phyloP scores from a whole-genome alignment of 2,888 invertebrate species.

The Hartigia nigra region DNA sequence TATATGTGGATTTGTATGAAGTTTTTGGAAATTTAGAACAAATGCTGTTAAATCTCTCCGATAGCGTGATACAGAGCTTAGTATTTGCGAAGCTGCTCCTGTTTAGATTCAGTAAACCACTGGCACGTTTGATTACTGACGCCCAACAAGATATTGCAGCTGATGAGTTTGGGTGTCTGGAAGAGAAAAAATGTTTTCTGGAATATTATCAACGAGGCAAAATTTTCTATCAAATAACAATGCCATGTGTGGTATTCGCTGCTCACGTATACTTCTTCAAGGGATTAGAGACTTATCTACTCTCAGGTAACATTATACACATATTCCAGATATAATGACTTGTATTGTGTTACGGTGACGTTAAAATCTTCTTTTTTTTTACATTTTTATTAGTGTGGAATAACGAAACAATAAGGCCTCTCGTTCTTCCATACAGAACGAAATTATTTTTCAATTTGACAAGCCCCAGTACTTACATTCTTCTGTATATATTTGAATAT shows the following conservation, averaged over 20 bases:
- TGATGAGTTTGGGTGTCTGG: slow-evolving; percentile 22
- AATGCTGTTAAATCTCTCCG: slow-evolving; percentile 34
- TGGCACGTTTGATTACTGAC: slow-evolving; percentile 21
- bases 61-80: slow-evolving; percentile 30
- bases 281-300: slow-evolving; percentile 20
- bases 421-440: slow-evolving; percentile 25
- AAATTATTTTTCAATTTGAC: slow-evolving; percentile 23
- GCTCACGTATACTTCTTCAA: slow-evolving; percentile 26
- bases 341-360: no score
- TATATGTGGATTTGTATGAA: slow-evolving; percentile 24
- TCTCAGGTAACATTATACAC: slow-evolving; percentile 13
- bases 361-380: not conserved
- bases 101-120: slow-evolving; percentile 24
- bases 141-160: slow-evolving; percentile 21
- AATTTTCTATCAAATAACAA: slow-evolving; percentile 20
- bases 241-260: slow-evolving; percentile 18
- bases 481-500: slow-evolving; percentile 31
- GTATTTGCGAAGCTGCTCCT: slow-evolving; percentile 27
- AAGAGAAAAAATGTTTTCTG: slow-evolving; percentile 31
- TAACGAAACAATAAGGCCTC: slow-evolving; percentile 15
- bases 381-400: slow-evolving; percentile 4
- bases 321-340: not conserved
- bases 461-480: slow-evolving; percentile 14
- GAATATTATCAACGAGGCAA: slow-evolving; percentile 24
- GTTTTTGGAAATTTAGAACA: slow-evolving; percentile 33